Conservation (phyloP, 1,140 invertebrate species). For the Trichomalopsis sarcophagae region DNA sequence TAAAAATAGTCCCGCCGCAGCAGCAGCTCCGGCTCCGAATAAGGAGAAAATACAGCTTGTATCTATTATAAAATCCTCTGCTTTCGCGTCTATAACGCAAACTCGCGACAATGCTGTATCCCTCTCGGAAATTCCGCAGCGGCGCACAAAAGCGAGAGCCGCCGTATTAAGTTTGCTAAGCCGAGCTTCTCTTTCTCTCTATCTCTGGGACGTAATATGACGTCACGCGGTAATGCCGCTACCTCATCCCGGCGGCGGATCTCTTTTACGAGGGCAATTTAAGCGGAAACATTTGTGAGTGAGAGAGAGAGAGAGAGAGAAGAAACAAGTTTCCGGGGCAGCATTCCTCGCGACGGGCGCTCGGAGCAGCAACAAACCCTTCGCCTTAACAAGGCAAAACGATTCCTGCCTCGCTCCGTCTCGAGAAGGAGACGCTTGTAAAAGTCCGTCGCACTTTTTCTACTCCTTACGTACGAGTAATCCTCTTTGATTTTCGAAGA, state of each 20-base stretch:
- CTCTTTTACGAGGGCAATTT: conserved; percentile 43
- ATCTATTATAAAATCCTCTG: no score
- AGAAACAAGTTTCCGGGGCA: conserved; percentile 33
- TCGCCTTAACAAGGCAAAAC: conserved; percentile 42
- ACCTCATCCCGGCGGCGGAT: not conserved
- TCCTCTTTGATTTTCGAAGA: not conserved
- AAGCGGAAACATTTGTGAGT: conserved; percentile 13
- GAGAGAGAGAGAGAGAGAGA: not conserved
- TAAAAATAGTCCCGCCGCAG: no score
- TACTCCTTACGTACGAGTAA: not conserved
- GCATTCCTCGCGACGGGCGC: not conserved
- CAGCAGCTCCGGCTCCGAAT: no score
- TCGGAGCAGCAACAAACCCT: not conserved
- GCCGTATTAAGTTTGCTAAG: conserved; percentile 20
- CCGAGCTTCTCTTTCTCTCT: not conserved
- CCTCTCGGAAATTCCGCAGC: not conserved
- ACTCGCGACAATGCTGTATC: no score
- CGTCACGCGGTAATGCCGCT: not conserved
- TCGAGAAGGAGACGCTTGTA: not conserved
- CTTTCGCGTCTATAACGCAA: no score
- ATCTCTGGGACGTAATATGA: not conserved
- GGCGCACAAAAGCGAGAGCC: conserved; percentile 25
- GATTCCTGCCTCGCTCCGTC: not conserved
- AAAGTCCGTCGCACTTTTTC: not conserved
- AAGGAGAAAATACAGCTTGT: no score